Conservation (phyloP, 2,888 invertebrate species). For the Spisula solida region DNA sequence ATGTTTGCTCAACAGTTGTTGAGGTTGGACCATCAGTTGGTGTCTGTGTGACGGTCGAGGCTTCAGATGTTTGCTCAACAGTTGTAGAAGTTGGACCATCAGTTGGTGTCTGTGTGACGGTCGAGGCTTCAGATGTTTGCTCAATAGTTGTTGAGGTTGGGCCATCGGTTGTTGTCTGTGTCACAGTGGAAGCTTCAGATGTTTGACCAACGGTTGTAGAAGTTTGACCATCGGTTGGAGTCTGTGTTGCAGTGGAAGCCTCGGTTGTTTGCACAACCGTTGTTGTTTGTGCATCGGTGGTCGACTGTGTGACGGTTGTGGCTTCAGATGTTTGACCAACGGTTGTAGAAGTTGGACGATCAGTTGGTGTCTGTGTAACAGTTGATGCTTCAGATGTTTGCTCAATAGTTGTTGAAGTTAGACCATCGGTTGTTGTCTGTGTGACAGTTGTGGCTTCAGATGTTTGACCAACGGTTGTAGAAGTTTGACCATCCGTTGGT, state of each 20-base stretch:
- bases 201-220: too few species aligned
- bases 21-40: neutral
- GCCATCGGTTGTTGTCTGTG: neutral
- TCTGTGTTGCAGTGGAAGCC: neutral
- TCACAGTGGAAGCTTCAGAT: neutral
- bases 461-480: neutral
- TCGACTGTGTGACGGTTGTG: neutral
- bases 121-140: constrained; percentile 2
- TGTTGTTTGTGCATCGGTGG: neutral
- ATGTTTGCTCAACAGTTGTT: too few species aligned
- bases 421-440: neutral
- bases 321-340: neutral
- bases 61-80: too few species aligned
- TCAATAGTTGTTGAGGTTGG: constrained; percentile 16
- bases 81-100: neutral
- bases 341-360: neutral
- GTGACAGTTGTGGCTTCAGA: neutral
- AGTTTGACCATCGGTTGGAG: neutral
- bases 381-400: neutral
- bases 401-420: neutral
- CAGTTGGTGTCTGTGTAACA: neutral
- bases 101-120: constrained; percentile 19
- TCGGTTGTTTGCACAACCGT: neutral
- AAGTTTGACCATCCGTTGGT: neutral
- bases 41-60: neutral